A percentile compares a stretch with the other conserved stretches of the same genome.
These are phyloP conservation scores for Steinernema carpocapsae DNA, from an alignment of 2,888 invertebrate genomes.

Conservation along the genomic window DNA sequence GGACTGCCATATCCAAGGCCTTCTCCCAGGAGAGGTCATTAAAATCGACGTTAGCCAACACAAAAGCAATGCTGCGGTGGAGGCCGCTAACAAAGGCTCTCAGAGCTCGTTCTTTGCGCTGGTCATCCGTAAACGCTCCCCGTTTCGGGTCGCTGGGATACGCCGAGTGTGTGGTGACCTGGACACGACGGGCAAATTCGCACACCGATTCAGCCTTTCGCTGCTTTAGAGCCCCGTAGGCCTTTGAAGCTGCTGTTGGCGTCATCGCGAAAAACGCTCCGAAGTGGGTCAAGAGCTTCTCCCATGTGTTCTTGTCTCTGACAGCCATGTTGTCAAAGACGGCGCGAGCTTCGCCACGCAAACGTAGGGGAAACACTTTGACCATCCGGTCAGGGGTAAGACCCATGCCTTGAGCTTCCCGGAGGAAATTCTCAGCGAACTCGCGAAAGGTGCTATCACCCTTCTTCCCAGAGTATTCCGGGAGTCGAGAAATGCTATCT, in stretches of 20 bases:
- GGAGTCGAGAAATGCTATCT: too few relatives aligned
- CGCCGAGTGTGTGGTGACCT: too few relatives aligned
- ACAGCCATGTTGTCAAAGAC: neutral
- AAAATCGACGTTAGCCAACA: neutral
- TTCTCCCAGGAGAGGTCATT: neutral
- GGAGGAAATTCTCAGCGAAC: too few relatives aligned
- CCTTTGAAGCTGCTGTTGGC: too few relatives aligned
- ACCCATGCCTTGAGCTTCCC: too few relatives aligned
- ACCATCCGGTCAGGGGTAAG: neutral
- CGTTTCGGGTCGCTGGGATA: neutral
- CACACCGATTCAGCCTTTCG: neutral
- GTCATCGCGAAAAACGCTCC: too few relatives aligned
- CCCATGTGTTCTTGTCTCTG: neutral
- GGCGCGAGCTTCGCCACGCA: neutral
- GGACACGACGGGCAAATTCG: too few relatives aligned
- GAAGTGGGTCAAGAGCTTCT: neutral
- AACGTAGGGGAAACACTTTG: neutral
- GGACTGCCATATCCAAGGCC: neutral
- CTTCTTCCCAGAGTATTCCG: too few relatives aligned
- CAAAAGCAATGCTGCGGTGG: neutral
- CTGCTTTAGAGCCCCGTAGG: neutral
- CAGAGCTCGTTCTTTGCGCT: neutral
- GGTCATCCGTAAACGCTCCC: neutral
- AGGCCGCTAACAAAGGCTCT: neutral
- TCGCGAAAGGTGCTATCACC: too few relatives aligned